Base-by-base conservation (phyloP, 2,797 vertebrate species). In the Columba guinea region DNA sequence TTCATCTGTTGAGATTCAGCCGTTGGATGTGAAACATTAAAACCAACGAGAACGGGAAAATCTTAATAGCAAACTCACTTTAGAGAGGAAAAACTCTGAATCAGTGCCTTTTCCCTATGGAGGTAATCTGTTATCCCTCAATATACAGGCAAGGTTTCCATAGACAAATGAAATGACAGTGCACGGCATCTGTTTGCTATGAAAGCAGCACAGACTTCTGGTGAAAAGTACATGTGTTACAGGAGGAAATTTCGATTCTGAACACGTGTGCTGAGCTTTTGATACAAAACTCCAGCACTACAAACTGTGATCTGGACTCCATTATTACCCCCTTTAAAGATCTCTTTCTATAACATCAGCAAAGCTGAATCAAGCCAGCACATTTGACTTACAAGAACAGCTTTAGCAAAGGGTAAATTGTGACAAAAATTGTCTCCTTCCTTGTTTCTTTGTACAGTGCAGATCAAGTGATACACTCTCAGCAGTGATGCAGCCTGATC, bases 391-490 rank as follows among this genome's bases (percentile, higher is more conserved):
- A 81, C 34, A 80, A 90, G 84, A 93, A 32, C 28, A 92, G 91
- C 53, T 41, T 92, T 73, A 85, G 92, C 60, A 81, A 75, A 87
- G 71, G 53, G 81, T 89, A 89, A 94, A 94, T 84, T 77, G 86
- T 85, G 81, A 90, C 83, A 92, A 92, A 96, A 96, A 96, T 59
- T 92, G 86, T 90, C 95, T 95, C 75, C 90, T 89, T 95, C 88
- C 86, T 71, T 90, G 60, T 85, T 96, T 89, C 94, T 94, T 94
- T 93, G 58, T 83, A 92, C 78, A 86, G 95, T 75, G 88, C 78
- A 91, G 93, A 94, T 96, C 86, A 93, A 96, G 96, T 90, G 94
- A 94, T 96, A 96, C 60, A 87, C 85, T 94, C 83, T 75, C 95
- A 89, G 93, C 95, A 94, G 92, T 87, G 90, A 93, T 87, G 93